Evolutionary conservation across 2,888 invertebrate genomes (phyloP).

Genomic region (Muschampia plurimacula): DNA sequence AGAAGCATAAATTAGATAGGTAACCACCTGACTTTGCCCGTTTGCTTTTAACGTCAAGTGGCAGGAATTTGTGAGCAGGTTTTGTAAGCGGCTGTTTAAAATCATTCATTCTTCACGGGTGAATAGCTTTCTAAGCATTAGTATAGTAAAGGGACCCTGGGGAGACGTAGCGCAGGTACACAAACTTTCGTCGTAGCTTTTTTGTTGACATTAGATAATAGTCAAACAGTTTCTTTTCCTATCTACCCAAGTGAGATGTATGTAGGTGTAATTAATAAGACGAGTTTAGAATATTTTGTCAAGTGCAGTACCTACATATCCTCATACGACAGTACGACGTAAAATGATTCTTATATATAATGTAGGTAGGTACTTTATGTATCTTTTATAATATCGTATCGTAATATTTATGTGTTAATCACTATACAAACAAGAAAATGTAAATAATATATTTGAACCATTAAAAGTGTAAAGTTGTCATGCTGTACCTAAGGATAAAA

Average conservation of each 20-base stretch:
- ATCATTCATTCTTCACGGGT: constrained; percentile 76
- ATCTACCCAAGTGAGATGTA: neutral
- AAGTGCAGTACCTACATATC: too few species aligned
- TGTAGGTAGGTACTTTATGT: too few species aligned
- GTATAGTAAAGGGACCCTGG: constrained; percentile 58
- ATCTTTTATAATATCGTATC: too few species aligned
- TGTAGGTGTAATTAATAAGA: neutral
- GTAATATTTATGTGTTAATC: too few species aligned
- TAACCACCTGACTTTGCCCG: constrained; percentile 32
- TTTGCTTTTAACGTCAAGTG: constrained; percentile 31
- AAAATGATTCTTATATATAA: too few species aligned
- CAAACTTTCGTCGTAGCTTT: constrained; percentile 42
- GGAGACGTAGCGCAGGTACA: constrained; percentile 72
- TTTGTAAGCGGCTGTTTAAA: constrained; percentile 60
- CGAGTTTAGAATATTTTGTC: neutral
- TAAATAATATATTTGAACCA: too few species aligned
- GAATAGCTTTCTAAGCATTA: constrained; percentile 65
- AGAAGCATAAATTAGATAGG: neutral
- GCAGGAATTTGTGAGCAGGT: constrained; percentile 33
- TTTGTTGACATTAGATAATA: constrained; percentile 38
- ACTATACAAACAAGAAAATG: too few species aligned
- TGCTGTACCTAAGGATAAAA: too few species aligned
- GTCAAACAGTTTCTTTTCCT: constrained; percentile 13
- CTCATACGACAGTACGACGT: too few species aligned
- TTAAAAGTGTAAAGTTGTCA: too few species aligned